phyloP scores from a whole-genome alignment of 2,797 vertebrate species.

The Chaetodon trifasciatus region DNA sequence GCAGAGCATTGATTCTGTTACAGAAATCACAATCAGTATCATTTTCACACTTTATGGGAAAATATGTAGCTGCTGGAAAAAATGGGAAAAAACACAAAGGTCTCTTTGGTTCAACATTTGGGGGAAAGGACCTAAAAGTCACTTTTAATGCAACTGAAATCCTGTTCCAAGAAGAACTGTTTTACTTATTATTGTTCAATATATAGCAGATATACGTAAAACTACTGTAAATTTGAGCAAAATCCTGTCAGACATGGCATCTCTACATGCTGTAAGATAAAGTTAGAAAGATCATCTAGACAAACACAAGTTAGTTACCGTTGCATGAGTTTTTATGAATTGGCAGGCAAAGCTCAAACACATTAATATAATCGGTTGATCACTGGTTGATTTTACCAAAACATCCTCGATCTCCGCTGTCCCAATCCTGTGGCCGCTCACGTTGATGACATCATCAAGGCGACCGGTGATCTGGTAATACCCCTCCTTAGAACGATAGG shows the following conservation, averaged over 20 bases:
- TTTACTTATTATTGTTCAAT: too few species aligned
- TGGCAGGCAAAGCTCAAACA: neutral
- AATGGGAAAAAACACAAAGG: neutral
- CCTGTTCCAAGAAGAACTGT: too few species aligned
- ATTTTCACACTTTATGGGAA: neutral
- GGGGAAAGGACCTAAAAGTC: neutral
- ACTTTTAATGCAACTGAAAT: too few species aligned
- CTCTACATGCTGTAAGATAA: neutral
- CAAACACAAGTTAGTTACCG: neutral
- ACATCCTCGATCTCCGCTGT: conserved; percentile 96
- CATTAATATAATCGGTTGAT: neutral
- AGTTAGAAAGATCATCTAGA: neutral
- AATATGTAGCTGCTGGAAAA: neutral
- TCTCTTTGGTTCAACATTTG: neutral
- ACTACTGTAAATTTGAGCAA: neutral
- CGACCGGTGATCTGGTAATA: conserved; percentile 97
- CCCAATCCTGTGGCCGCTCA: conserved; percentile 95
- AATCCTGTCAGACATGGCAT: neutral
- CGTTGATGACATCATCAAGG: conserved; percentile 96
- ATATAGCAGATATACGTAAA: too few species aligned
- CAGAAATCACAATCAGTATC: conserved; percentile 27
- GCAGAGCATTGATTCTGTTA: conserved; percentile 90
- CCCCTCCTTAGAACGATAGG: conserved; percentile 88
- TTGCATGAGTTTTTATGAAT: neutral
- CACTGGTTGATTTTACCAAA: conserved; percentile 83